These are phyloP conservation scores for Coleophora flavipennella DNA, from an alignment of 2,888 invertebrate species.

Conservation along the genomic window DNA sequence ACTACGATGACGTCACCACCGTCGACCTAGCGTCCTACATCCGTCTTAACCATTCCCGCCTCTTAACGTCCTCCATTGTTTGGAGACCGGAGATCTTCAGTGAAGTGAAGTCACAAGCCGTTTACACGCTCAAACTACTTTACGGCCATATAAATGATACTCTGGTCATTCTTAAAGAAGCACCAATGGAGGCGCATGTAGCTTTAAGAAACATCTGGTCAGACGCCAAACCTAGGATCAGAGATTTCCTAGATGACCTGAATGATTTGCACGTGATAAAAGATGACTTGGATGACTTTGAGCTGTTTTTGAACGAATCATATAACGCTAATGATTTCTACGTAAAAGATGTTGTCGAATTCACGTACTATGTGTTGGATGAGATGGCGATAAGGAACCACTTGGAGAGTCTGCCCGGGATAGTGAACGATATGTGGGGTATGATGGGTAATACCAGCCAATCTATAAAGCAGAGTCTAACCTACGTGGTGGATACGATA, in stretches of 20 bases:
- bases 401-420: conserved; percentile 83
- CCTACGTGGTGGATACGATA: conserved; percentile 81
- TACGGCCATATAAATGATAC: conserved; percentile 61
- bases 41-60: conserved; percentile 86
- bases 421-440: conserved; percentile 87
- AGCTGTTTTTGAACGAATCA: conserved; percentile 80
- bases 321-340: conserved; percentile 89
- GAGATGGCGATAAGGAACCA: conserved; percentile 84
- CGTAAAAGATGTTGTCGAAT: conserved; percentile 81
- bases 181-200: conserved; percentile 78
- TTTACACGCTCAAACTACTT: conserved; percentile 43
- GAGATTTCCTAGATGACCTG: conserved; percentile 81
- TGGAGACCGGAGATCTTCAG: conserved; percentile 84
- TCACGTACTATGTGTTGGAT: conserved; percentile 79
- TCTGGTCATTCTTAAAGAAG: conserved; percentile 53
- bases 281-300: conserved; percentile 80
- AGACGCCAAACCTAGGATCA: conserved; percentile 80
- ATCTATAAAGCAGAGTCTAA: conserved; percentile 81
- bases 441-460: conserved; percentile 89
- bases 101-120: conserved; percentile 44
- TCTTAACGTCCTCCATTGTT: conserved; percentile 83
- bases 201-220: conserved; percentile 81
- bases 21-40: conserved; percentile 85
- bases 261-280: conserved; percentile 80
- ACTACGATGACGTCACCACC: conserved; percentile 84